These are phyloP conservation scores for cattle (Bos taurus) DNA, from an alignment of 2,113 vertebrate species.

Conservation along the genomic window ARS-UCD2.0 NC_037357.1:3352501-3353000, in stretches of 20 bases:
- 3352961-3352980: constrained; percentile 3
- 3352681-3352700: background rate
- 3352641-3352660: background rate
- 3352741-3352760: background rate
- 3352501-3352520: background rate
- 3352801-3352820: background rate
- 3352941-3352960: constrained; percentile 38
- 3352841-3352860: background rate
- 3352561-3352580: background rate
- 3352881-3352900: background rate
- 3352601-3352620: background rate
- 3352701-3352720: background rate
- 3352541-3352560: background rate
- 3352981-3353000: background rate
- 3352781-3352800: background rate
- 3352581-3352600: background rate
- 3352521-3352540: background rate
- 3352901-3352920: background rate
- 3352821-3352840: background rate
- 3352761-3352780: background rate
- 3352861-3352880: background rate
- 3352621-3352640: background rate
- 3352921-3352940: background rate
- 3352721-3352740: background rate
- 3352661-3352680: background rate